Percentiles rank a stretch among this genome's conserved stretches.
Evolutionary conservation across 2,113 vertebrate species (phyloP).

Genomic region (Dolichotis patagonum): DNA sequence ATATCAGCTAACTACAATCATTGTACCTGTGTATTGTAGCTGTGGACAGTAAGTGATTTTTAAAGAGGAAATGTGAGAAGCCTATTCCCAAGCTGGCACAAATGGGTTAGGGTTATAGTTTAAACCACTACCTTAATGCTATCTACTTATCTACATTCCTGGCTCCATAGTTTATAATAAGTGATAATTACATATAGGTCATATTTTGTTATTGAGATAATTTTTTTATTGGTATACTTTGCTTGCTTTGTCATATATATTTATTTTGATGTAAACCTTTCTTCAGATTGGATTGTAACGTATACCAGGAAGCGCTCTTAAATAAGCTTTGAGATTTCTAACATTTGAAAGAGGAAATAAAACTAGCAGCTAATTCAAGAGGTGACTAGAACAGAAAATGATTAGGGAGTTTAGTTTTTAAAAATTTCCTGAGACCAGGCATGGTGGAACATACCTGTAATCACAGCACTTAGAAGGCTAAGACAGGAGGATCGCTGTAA

Average conservation of each 20-base stretch:
- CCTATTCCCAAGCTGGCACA: not conserved
- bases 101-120: not conserved
- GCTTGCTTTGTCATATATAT: not conserved
- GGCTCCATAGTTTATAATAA: not conserved
- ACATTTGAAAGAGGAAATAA: not conserved
- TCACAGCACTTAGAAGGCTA: too few species aligned
- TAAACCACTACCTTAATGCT: not conserved
- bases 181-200: not conserved
- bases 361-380: not conserved
- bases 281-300: not conserved
- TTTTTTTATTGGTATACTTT: not conserved
- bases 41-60: not conserved
- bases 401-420: not conserved
- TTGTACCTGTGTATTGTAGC: not conserved
- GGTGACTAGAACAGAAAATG: not conserved
- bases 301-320: not conserved
- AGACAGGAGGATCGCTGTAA: too few species aligned
- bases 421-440: too few species aligned
- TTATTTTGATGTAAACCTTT: not conserved
- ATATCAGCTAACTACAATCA: not conserved
- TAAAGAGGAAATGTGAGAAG: not conserved
- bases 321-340: not conserved
- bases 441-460: too few species aligned
- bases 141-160: not conserved
- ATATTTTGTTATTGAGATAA: not conserved